Conservation (phyloP, 2,113 vertebrate species). For the Apistogramma diplotaenia region DNA sequence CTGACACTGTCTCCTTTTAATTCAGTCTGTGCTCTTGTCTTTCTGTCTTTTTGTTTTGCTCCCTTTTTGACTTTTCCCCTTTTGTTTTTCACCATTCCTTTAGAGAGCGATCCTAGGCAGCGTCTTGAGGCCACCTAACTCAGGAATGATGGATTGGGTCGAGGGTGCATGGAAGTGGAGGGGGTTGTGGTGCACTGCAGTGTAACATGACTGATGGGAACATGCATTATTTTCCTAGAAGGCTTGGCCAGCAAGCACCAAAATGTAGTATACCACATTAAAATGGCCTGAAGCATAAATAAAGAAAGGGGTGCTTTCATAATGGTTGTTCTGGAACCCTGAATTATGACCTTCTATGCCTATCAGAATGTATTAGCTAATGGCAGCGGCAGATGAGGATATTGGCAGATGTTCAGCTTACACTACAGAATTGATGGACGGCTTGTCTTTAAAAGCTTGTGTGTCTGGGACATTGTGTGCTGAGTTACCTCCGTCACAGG, state of each 20-base stretch:
- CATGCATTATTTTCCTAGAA: constrained; percentile 70
- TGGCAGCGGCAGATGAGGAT: constrained; percentile 3
- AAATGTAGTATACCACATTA: constrained; percentile 29
- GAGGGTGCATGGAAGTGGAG: constrained; percentile 52
- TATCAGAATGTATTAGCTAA: constrained; percentile 4
- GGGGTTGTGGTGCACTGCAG: constrained; percentile 68
- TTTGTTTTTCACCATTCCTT: constrained; percentile 19
- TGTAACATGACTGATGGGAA: constrained; percentile 76
- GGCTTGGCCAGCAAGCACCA: constrained; percentile 40
- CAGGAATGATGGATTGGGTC: constrained; percentile 71
- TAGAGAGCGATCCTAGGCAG: constrained; percentile 43
- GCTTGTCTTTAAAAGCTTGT: constrained; percentile 31
- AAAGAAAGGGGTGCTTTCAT: constrained; percentile 10
- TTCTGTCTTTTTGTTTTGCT: constrained; percentile 15
- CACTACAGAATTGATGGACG: neutral
- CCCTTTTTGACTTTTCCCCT: constrained; percentile 26
- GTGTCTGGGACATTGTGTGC: constrained; percentile 20
- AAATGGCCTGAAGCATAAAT: constrained; percentile 23
- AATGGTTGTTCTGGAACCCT: constrained; percentile 31
- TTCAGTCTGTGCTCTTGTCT: neutral
- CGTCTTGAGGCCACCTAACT: constrained; percentile 61
- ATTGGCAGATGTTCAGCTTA: constrained; percentile 33
- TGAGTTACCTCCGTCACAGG: constrained; percentile 56
- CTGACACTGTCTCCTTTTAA: neutral
- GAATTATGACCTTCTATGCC: constrained; percentile 35